Evolutionary conservation across 92 coral and sea anemone species (phyloP), one percentile per base, ranked within the genome.

Genomic region (Porites cylindrica): DNA sequence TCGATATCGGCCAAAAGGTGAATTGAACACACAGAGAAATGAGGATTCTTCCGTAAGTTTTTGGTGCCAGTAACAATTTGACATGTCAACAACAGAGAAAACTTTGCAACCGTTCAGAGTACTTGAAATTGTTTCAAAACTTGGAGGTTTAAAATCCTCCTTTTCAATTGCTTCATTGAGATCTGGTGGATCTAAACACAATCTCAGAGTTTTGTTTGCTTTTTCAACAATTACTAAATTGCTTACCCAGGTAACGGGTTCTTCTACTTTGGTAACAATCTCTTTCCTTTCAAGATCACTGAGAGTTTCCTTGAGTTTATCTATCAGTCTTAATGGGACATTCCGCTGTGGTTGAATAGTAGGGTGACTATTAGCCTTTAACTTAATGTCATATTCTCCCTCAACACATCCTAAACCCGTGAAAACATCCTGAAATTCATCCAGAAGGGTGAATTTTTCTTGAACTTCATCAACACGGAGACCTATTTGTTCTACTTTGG

Each of bases 351-450:
- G n/a, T n/a, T n/a, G 85, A 62, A 86, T 86, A 26, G 89, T 86
- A 26, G 89, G 89, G 43, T 77, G 69, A 66, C 77, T 75, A 86
- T 58, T 71, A 66, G 75, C 78, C 59, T 65, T 86, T 76, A 86
- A 62, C 26, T 86, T 86, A 59, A 78, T 70, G 66, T 68, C 56
- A 81, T 86, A 78, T 75, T 86, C 84, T 5, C 89, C 89, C 56
- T 86, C 64, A 13, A 86, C 78, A 86, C 85, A 86, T 68, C 85
- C 85, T 65, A 77, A 81, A 54, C 89, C 79, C 13, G 32, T 29
- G 47, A 86, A 86, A 72, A 86, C 89, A 78, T 78, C 89, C 60
- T 76, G 78, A 86, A 69, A 86, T 81, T 86, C 72, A 70, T 86
- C 79, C 64, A 83, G 16, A 60, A 73, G 87, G 62, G 21, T 72